phyloP scores from a whole-genome alignment of 2,797 vertebrate genomes.

The Channallabes apus region DNA sequence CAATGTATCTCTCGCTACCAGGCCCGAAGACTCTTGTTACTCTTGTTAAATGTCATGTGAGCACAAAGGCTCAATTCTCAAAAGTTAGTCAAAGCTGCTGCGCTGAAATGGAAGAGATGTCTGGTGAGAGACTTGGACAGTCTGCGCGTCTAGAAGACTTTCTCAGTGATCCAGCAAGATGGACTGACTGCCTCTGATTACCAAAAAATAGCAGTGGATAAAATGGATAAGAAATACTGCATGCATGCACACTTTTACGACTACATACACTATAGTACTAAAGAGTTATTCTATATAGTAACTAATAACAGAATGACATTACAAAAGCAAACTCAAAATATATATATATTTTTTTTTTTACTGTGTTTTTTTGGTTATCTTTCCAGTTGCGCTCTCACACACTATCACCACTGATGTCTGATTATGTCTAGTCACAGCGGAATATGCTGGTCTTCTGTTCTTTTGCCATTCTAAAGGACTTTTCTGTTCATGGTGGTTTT shows the following conservation, averaged over 20 bases:
- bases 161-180: constrained; percentile 24
- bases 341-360: neutral
- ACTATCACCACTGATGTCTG: neutral
- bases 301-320: neutral
- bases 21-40: constrained; percentile 74
- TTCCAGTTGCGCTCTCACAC: neutral
- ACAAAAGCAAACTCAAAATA: neutral
- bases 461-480: neutral
- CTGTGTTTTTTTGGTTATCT: neutral
- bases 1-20: constrained; percentile 68
- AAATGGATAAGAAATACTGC: neutral
- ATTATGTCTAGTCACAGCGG: neutral
- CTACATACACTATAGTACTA: too few species aligned
- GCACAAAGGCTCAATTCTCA: constrained; percentile 82
- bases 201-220: neutral
- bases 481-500: neutral
- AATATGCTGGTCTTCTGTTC: neutral
- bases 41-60: constrained; percentile 73
- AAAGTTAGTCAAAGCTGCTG: constrained; percentile 78
- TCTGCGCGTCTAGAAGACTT: constrained; percentile 49
- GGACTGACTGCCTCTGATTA: neutral
- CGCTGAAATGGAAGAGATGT: constrained; percentile 66
- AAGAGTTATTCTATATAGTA: too few species aligned
- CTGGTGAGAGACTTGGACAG: constrained; percentile 58
- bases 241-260: neutral